Base-by-base conservation (phyloP, 1,140 invertebrate genomes). In the Elymnias hypermnestra region DNA sequence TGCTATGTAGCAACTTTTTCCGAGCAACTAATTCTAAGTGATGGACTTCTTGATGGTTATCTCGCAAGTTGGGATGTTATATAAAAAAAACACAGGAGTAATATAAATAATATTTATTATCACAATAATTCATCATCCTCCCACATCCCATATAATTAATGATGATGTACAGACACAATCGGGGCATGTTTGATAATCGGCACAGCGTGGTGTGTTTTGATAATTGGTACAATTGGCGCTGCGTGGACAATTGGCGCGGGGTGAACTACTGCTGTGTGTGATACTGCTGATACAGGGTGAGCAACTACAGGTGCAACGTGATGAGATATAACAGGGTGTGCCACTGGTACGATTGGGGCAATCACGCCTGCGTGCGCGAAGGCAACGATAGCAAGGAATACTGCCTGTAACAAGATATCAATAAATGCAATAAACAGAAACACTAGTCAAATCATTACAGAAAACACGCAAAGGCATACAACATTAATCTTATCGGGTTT, bases 291-390 rank as follows among this genome's bases (percentile, higher is more conserved):
- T 6, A 65, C 72, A 3, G 60, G 59, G 23, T 73, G 71, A 4
- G 66, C 56, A 21, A 71, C 73, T 5, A 65, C 57, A 33, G 63
- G 26, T 0, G 26, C 26, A 5, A 29, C 26, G 26, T 29, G 66
- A 21, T 77, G 75, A 6, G 61, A 64, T 1, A 76, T 63, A 5
- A 77, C 63, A 0, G 65, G 64, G 35, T 77, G 72, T 0, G 67
- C 70, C 2, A 71, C 64, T 5, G 72, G 73, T 0, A 75, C 65
- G 14, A 82, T 52, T 22, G 82, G 79, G 0, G 76, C 73, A 26
- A 83, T 70, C 12, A 82, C 39, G 3, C 79, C 79, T 0, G 63
- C 68, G 15, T 72, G 56, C 6, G 69, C 72, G 18, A 66, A 52
- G 10, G 74, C 74, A 14, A 79, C 35, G 8, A 81, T 18, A 7